Percentiles rank a stretch among this genome's conserved stretches.
Conservation (phyloP, 1,140 invertebrate species). For the Batillaria attramentaria region DNA sequence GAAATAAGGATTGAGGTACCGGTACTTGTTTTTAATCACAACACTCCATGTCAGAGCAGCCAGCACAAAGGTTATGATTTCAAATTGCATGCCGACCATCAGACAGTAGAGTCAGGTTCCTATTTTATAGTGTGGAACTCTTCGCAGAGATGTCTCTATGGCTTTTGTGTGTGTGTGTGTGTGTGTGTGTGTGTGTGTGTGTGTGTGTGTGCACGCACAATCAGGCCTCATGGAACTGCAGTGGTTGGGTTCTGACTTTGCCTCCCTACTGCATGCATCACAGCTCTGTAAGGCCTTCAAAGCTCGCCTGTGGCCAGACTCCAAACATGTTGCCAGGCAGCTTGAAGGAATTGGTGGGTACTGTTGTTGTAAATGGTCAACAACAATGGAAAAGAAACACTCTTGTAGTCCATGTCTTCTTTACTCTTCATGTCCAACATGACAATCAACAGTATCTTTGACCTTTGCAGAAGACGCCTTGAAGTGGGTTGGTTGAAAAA, state of each 20-base stretch:
- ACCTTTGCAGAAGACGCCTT: no score
- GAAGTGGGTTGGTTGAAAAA: no score
- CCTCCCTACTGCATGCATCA: constrained; percentile 75
- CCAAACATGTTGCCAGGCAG: constrained; percentile 80
- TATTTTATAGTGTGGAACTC: no score
- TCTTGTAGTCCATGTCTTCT: not conserved
- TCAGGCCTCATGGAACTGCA: constrained; percentile 68
- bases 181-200: not conserved
- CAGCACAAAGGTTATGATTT: not conserved
- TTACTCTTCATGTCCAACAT: no score
- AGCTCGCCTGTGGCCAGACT: constrained; percentile 83
- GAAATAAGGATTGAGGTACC: no score
- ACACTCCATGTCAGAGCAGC: not conserved
- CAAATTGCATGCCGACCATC: no score
- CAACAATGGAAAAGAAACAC: no score
- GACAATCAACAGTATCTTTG: no score
- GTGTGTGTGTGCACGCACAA: not conserved
- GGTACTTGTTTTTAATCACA: not conserved
- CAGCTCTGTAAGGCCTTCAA: constrained; percentile 79
- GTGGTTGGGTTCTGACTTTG: constrained; percentile 62
- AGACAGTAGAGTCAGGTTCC: no score
- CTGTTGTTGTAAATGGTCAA: not conserved
- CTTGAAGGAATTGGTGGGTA: constrained; percentile 79
- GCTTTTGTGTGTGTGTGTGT: not conserved
- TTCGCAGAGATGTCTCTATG: not conserved